phyloP scores from a whole-genome alignment of 2,888 invertebrate genomes.

The Ellobium chinense region DNA sequence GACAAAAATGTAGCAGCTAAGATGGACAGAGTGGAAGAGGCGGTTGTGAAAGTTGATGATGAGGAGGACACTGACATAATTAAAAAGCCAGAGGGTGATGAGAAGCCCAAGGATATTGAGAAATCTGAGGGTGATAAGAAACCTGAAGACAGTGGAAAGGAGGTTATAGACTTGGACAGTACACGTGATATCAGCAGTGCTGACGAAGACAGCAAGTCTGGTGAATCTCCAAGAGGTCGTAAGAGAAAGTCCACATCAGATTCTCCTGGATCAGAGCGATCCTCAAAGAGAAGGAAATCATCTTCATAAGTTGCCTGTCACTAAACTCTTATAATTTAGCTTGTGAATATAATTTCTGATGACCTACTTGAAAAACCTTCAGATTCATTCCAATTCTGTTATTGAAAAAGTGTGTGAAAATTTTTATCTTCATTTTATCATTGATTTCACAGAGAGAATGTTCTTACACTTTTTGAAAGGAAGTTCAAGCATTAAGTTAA shows the following conservation, averaged over 20 bases:
- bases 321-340: not conserved
- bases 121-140: not conserved
- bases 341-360: not conserved
- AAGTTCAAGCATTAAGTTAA: no score
- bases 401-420: no score
- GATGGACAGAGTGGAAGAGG: not conserved
- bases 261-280: not conserved
- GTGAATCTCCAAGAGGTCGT: not conserved
- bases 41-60: not conserved
- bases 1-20: not conserved
- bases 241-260: conserved; percentile 4
- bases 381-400: conserved; percentile 26
- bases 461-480: no score
- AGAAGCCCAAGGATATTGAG: not conserved
- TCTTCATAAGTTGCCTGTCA: not conserved
- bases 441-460: no score
- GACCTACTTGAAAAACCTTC: no score
- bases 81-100: not conserved
- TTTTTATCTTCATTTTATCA: no score
- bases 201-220: not conserved
- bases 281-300: conserved; percentile 15
- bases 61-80: not conserved
- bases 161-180: not conserved
- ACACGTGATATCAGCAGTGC: not conserved
- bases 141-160: not conserved